Conservation (phyloP, 2,113 vertebrate species). For the Emydura subglobosa region DNA sequence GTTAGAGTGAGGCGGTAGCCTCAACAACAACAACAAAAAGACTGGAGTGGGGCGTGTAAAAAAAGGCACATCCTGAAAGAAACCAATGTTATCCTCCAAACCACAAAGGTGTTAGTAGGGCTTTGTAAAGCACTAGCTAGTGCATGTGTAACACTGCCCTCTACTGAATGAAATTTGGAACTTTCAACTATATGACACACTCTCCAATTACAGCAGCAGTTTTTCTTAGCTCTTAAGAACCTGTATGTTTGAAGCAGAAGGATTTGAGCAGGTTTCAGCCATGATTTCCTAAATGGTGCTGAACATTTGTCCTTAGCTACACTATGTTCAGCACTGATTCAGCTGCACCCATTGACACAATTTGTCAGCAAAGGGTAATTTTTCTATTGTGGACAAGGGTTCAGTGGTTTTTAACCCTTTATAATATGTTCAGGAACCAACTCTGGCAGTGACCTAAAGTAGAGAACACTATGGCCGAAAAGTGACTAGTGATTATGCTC, state of each 20-base stretch:
- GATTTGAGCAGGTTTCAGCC: not conserved
- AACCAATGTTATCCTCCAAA: not conserved
- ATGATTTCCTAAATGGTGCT: not conserved
- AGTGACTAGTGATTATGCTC: not conserved
- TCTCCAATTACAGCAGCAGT: not conserved
- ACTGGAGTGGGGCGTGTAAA: not conserved
- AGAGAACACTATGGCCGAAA: not conserved
- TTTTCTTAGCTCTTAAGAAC: not conserved
- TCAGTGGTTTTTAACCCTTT: too few species aligned
- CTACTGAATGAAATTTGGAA: not conserved
- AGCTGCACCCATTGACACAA: too few species aligned
- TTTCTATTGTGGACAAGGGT: too few species aligned
- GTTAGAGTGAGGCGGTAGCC: too few species aligned
- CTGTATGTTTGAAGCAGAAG: not conserved
- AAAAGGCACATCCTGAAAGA: not conserved
- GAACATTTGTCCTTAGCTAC: not conserved
- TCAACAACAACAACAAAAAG: not conserved
- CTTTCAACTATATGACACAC: accelerated
- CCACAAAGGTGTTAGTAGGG: accelerated
- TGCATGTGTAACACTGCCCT: not conserved
- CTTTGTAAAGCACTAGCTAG: accelerated
- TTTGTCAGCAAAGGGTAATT: too few species aligned
- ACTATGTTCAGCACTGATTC: too few species aligned
- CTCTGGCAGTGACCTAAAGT: not conserved
- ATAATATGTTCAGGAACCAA: not conserved